Percentiles rank a stretch among this genome's conserved stretches.
Evolutionary conservation across 2,113 vertebrate genomes (phyloP).

Genomic region (Otis tarda): DNA sequence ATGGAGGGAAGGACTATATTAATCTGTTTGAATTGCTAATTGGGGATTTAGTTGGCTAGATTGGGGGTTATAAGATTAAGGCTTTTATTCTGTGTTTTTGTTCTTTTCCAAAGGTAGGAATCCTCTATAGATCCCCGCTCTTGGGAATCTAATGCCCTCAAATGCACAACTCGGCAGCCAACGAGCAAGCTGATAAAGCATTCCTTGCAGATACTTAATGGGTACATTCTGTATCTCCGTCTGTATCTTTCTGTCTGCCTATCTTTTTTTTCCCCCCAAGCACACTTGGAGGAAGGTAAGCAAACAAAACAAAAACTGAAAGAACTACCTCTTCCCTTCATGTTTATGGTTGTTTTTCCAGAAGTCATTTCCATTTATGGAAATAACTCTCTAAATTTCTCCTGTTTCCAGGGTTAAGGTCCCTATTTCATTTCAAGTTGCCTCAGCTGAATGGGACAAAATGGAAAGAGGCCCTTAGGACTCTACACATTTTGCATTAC

Average conservation of each 20-base stretch:
- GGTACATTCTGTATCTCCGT: not conserved
- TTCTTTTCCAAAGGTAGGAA: constrained; percentile 65
- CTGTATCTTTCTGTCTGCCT: constrained; percentile 46
- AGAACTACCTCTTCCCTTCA: not conserved
- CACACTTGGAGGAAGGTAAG: not conserved
- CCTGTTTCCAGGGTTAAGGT: not conserved
- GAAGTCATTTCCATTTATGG: not conserved
- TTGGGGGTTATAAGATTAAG: constrained; percentile 52
- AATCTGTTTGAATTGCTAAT: constrained; percentile 67
- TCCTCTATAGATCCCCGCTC: constrained; percentile 29
- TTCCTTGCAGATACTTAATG: constrained; percentile 14
- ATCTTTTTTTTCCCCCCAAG: not conserved
- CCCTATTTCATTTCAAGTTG: not conserved
- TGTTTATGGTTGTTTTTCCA: not conserved
- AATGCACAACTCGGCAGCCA: constrained; percentile 2
- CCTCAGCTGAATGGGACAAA: not conserved
- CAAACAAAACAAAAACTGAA: not conserved
- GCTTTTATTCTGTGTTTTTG: constrained; percentile 62
- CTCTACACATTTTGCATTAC: not conserved
- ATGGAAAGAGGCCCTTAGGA: not conserved
- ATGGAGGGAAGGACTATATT: constrained; percentile 36
- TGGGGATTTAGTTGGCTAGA: constrained; percentile 61
- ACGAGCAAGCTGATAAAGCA: constrained; percentile 47
- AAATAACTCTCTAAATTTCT: not conserved
- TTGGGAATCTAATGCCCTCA: constrained; percentile 48